These are phyloP conservation scores for Florisuga fusca DNA, from an alignment of 2,797 vertebrate species.

Conservation along the genomic window DNA sequence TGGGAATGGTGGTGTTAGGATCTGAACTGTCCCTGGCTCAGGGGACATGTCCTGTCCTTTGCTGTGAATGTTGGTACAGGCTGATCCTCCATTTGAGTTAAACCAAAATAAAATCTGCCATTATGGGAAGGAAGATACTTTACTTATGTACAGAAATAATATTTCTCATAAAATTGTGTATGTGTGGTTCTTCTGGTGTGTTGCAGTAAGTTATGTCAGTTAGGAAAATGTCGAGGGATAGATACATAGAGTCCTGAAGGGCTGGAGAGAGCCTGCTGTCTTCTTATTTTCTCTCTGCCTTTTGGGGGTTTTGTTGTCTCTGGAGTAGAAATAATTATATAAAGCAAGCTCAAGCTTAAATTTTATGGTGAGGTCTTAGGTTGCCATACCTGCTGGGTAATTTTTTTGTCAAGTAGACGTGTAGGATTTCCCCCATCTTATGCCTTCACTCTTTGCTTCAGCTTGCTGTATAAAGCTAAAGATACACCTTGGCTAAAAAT, in stretches of 20 bases:
- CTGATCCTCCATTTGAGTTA: neutral
- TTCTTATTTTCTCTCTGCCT: neutral
- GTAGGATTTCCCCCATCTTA: neutral
- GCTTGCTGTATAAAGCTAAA: neutral
- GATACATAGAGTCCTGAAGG: neutral
- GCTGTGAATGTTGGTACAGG: neutral
- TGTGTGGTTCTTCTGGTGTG: neutral
- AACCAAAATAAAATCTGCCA: neutral
- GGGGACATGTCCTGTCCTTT: rapidly evolving
- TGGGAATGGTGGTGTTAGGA: neutral
- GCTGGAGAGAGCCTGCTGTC: neutral
- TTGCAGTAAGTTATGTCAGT: neutral
- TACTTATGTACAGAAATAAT: neutral
- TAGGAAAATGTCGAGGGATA: neutral
- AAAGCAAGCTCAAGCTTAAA: neutral
- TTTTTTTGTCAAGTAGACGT: neutral
- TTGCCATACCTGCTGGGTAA: neutral
- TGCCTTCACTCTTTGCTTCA: neutral
- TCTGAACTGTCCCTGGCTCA: neutral
- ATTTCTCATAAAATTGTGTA: neutral
- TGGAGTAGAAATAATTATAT: neutral
- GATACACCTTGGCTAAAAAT: neutral
- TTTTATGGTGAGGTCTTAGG: neutral
- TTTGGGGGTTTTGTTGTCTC: neutral
- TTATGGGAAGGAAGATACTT: neutral